Base-by-base conservation (phyloP, 2,797 vertebrate species). In the Natrix natrix region DNA sequence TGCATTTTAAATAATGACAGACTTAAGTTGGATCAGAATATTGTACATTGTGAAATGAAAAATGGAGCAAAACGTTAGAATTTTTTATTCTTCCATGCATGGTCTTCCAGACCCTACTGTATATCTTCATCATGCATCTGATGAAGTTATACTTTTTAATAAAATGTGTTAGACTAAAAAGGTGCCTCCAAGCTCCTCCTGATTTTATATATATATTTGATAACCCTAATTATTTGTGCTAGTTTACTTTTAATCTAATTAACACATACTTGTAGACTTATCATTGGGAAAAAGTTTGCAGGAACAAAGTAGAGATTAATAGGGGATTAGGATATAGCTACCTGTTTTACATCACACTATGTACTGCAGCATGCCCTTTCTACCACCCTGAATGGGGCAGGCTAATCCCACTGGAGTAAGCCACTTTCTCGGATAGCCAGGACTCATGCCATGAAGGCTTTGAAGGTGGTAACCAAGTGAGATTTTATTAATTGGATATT, bases 1-100 rank as follows among this genome's bases (percentile, higher is more conserved):
- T 94, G 78, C 87, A 56, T 93, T 95, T 94, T 95, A 83, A 88
- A 32, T 4, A 93, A n/a, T 91, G 86, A 86, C 90, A 86, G 10
- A 54, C 66, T 32, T 74, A 74, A 93, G 37, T 63, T 91, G 90
- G 24, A 60, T 92, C 26, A 61, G 28, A 54, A 88, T 92, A 43
- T 78, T 1, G 3, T 78, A 78, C 32, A 78, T 78, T 43, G 32
- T 74, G 16, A 74, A 37, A 74, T 74, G 16, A 74, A 74, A 74
- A 37, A 37, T 4, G 16, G 69, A 69, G 66, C 14, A n/a, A 69
- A 32, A 37, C 37, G 16, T 37, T 37, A 37, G 69, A 37, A 74
- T 74, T 37, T 37, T 37, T 37, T 17, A 37, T 37, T 74, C n/a
- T 74, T 37, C 16, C 32, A 74, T 37, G 6, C 32, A 32, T 32